A percentile compares a stretch with the other conserved stretches of the same genome.
These are phyloP conservation scores for Drosophila prosaltans DNA, from an alignment of 1,140 invertebrate species.

Conservation along the genomic window DNA sequence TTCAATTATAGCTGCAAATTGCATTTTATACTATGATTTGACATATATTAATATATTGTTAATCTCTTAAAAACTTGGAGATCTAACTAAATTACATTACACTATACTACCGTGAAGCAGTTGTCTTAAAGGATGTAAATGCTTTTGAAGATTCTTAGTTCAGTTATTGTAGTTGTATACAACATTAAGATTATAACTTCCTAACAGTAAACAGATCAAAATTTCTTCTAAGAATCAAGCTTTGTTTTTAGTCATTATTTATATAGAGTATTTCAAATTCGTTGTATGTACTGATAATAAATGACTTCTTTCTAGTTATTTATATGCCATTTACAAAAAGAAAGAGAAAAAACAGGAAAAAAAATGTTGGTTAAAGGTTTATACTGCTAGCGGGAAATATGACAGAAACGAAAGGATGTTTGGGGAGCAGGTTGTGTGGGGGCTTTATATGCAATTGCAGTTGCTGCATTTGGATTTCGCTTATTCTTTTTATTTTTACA, in stretches of 20 bases:
- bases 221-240: not conserved
- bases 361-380: constrained; percentile 2
- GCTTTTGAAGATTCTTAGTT: too few relatives aligned
- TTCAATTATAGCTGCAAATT: too few relatives aligned
- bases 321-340: constrained; percentile 45
- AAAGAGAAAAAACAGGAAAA: constrained; percentile 9
- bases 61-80: too few relatives aligned
- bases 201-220: too few relatives aligned
- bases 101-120: too few relatives aligned
- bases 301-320: constrained; percentile 41
- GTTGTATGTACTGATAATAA: not conserved
- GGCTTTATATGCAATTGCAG: constrained; percentile 50
- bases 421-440: not conserved
- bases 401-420: constrained; percentile 8
- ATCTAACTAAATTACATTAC: too few relatives aligned
- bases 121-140: too few relatives aligned
- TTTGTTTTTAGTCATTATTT: too few relatives aligned
- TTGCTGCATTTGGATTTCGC: constrained; percentile 44
- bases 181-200: too few relatives aligned
- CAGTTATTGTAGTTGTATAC: too few relatives aligned
- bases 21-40: too few relatives aligned
- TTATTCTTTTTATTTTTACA: constrained; percentile 44
- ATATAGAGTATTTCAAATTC: not conserved
- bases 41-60: too few relatives aligned
- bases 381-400: not conserved